Percentiles rank a stretch among this genome's conserved stretches.
These are phyloP conservation scores for Trachelus troglodyta DNA, from an alignment of 2,888 invertebrate genomes.

Conservation along the genomic window DNA sequence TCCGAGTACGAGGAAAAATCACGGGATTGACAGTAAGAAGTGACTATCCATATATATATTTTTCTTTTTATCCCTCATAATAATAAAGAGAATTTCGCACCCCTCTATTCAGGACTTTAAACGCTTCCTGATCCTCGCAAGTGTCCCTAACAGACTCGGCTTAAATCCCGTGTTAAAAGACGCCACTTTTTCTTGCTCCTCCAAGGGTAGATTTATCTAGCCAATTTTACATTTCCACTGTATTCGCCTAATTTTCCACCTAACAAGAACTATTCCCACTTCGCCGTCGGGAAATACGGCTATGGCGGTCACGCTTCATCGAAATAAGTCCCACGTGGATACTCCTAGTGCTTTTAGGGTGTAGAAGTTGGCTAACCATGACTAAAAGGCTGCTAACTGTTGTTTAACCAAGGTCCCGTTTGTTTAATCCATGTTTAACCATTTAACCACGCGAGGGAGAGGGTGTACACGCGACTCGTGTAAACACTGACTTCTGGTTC, in stretches of 20 bases:
- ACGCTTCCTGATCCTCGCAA: not conserved
- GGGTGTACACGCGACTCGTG: constrained; percentile 36
- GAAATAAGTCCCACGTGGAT: not conserved
- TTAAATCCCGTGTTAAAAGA: not conserved
- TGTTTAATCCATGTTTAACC: constrained; percentile 43
- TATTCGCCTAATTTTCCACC: not conserved
- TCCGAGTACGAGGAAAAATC: not conserved
- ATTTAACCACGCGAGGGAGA: constrained; percentile 25
- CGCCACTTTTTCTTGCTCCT: not conserved
- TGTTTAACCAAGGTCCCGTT: constrained; percentile 33
- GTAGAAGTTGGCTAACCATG: constrained; percentile 31
- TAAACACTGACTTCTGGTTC: constrained; percentile 29
- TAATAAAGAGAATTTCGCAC: not conserved
- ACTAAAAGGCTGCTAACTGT: constrained; percentile 42
- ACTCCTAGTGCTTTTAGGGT: not conserved
- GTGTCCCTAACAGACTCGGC: not conserved
- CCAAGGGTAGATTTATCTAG: not conserved
- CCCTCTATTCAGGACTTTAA: not conserved
- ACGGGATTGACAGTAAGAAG: constrained; percentile 25
- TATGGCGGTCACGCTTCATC: not conserved
- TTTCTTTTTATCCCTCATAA: not conserved
- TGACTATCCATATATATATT: not conserved
- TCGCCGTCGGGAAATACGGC: not conserved
- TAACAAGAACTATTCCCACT: not conserved
- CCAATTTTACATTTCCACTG: not conserved